Evolutionary conservation across 2,888 invertebrate genomes (phyloP).

Genomic region (Cryptocheilus praepositus): DNA sequence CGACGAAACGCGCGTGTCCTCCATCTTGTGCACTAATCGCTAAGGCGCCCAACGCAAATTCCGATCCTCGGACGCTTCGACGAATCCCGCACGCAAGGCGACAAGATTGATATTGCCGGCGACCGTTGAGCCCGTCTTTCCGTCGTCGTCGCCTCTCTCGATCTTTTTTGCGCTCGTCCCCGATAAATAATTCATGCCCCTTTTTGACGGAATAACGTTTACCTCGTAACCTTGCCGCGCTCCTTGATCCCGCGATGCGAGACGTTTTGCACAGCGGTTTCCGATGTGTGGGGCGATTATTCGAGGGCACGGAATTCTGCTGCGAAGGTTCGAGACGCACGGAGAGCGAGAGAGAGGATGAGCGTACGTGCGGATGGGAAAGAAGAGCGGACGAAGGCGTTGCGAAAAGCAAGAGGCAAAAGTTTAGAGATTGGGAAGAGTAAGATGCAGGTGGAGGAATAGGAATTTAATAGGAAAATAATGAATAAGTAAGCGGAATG

Average conservation of each 20-base stretch:
- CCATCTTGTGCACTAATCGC: neutral
- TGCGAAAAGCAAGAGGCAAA: conserved; percentile 18
- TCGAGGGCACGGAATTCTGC: conserved; percentile 48
- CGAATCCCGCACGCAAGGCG: neutral
- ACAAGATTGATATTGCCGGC: neutral
- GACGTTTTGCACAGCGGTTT: conserved; percentile 16
- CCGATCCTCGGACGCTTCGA: neutral
- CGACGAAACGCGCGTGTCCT: neutral
- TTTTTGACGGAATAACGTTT: conserved; percentile 53
- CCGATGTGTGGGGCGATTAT: conserved; percentile 15
- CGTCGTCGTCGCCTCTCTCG: conserved; percentile 39
- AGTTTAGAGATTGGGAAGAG: too few relatives aligned
- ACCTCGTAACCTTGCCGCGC: conserved; percentile 52
- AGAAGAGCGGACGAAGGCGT: conserved; percentile 1
- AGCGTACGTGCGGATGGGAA: neutral
- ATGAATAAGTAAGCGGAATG: too few relatives aligned
- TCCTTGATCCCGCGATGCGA: conserved; percentile 50
- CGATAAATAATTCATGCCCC: conserved; percentile 62
- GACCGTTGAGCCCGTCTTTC: conserved; percentile 22
- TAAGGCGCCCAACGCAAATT: neutral
- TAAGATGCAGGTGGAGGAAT: too few relatives aligned
- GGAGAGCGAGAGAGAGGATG: neutral
- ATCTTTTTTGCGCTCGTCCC: conserved; percentile 40
- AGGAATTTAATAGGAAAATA: too few relatives aligned
- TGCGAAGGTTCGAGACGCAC: conserved; percentile 22